phyloP scores from a whole-genome alignment of 37 sponge, comb jelly and placozoan genomes.

The Hexactinellida sp. region DNA sequence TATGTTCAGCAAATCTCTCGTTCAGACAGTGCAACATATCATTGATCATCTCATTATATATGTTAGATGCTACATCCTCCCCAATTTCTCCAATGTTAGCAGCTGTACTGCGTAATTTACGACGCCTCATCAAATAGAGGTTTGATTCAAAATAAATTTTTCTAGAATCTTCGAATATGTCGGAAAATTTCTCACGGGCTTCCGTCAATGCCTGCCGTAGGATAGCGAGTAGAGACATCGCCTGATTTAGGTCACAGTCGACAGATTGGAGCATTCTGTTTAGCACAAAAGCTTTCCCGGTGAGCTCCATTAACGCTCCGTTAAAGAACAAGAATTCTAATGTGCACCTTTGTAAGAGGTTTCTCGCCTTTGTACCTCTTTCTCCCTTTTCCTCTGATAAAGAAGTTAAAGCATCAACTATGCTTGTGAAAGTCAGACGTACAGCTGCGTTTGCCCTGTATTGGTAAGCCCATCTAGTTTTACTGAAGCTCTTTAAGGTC shows the following conservation, averaged over 20 bases:
- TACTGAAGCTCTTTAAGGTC: conserved; percentile 14
- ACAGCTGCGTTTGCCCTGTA: conserved; percentile 14
- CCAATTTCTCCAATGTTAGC: conserved; percentile 9
- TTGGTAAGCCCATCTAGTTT: conserved; percentile 13
- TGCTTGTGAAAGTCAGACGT: conserved; percentile 2
- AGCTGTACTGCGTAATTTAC: conserved; percentile 12
- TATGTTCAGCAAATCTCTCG: not conserved
- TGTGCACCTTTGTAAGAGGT: not conserved
- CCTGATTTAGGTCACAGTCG: not conserved
- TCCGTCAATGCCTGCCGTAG: not conserved
- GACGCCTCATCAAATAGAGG: conserved; percentile 11
- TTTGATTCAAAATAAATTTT: conserved; percentile 10
- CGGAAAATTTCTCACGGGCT: not conserved
- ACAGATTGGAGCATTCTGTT: not conserved
- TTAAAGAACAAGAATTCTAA: not conserved
- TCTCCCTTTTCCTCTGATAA: not conserved
- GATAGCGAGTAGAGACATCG: conserved; percentile 7
- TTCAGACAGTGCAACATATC: not conserved
- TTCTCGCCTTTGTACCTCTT: not conserved
- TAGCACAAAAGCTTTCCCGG: conserved; percentile 4
- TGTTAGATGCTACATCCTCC: conserved; percentile 12
- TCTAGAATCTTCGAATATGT: not conserved
- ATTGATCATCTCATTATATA: conserved; percentile 17
- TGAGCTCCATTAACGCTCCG: conserved; percentile 5
- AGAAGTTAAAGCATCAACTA: conserved; percentile 11